Conservation (phyloP, 2,797 vertebrate species). For the Squalus acanthias region DNA sequence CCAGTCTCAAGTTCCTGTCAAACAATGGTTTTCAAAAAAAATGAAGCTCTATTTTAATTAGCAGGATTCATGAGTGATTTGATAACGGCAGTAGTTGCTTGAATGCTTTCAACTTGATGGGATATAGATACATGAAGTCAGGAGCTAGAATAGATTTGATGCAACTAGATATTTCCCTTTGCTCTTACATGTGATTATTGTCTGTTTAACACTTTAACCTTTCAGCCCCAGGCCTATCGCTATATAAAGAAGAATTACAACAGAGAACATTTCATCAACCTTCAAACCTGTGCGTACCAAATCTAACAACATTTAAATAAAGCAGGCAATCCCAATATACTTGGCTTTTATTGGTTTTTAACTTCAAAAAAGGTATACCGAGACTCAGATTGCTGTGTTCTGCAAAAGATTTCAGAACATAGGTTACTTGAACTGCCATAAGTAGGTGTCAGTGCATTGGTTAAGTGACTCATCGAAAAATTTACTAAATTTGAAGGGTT, state of each 20-base stretch:
- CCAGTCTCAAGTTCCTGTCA: constrained; percentile 86
- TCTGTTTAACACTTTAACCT: constrained; percentile 30
- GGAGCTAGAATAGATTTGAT: constrained; percentile 70
- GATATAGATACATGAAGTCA: constrained; percentile 71
- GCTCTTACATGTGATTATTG: constrained; percentile 46
- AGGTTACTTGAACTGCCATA: not conserved
- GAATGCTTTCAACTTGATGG: constrained; percentile 79
- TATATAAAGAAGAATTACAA: not conserved
- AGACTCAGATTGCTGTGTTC: not conserved
- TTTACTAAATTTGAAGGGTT: not conserved
- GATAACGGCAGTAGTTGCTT: constrained; percentile 77
- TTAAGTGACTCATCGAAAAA: not conserved
- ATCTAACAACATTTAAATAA: not conserved
- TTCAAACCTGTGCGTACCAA: not conserved
- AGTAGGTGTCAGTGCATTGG: not conserved
- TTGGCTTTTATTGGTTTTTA: not conserved
- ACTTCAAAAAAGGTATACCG: not conserved
- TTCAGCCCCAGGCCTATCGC: not conserved
- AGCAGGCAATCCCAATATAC: not conserved
- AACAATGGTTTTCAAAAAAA: constrained; percentile 83
- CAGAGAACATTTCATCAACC: not conserved
- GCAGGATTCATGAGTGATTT: constrained; percentile 81
- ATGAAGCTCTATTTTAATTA: constrained; percentile 99
- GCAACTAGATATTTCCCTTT: constrained; percentile 72
- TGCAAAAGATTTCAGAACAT: not conserved